Conservation (phyloP, 2,797 vertebrate genomes). For the Semotilus atromaculatus region DNA sequence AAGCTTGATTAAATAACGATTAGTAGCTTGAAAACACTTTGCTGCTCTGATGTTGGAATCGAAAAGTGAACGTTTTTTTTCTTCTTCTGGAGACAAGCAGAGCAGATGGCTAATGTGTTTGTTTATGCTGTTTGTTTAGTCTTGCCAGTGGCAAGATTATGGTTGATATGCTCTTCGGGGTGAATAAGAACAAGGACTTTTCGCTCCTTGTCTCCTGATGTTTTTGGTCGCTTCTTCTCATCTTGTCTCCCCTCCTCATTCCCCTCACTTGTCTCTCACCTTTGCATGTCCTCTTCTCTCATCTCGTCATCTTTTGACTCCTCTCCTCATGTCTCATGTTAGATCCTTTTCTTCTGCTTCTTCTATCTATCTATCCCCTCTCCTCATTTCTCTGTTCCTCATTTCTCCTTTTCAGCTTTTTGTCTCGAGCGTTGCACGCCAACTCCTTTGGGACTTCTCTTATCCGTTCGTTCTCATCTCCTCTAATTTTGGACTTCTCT, state of each 20-base stretch:
- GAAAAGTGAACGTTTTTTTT: constrained; percentile 11
- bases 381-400: not conserved
- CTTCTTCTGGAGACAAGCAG: not conserved
- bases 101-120: constrained; percentile 40
- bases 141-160: not conserved
- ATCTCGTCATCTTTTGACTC: not conserved
- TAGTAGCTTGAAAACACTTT: constrained; percentile 47
- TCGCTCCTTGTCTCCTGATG: not conserved
- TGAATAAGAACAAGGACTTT: constrained; percentile 8
- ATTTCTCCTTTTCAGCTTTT: not conserved
- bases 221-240: not conserved
- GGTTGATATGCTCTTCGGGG: constrained; percentile 33
- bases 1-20: constrained; percentile 56
- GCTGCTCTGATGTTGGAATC: constrained; percentile 16
- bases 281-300: not conserved
- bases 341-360: not conserved
- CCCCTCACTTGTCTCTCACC: not conserved
- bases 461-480: not conserved
- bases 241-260: not conserved
- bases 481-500: not conserved
- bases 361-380: not conserved
- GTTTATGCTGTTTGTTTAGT: constrained; percentile 1
- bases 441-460: not conserved
- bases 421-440: not conserved
- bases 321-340: not conserved